phyloP scores from a whole-genome alignment of 2,113 vertebrate species.

The Syrrhaptes paradoxus region DNA sequence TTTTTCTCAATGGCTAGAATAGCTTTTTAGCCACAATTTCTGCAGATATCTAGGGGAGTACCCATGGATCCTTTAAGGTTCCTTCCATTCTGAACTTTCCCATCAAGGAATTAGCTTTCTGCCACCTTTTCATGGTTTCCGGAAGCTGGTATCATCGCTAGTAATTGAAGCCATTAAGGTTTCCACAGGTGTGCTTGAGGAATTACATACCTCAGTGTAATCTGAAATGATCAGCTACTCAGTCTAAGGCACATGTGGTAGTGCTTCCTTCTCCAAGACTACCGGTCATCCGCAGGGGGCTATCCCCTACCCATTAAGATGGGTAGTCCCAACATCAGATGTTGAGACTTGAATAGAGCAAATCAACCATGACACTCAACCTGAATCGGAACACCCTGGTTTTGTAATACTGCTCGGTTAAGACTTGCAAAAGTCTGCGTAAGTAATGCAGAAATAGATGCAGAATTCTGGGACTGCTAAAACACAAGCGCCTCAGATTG shows the following conservation, averaged over 20 bases:
- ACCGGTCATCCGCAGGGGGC: background rate
- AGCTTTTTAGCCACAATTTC: background rate
- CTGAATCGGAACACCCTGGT: background rate
- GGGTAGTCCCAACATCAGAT: too few species aligned
- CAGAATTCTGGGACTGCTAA: background rate
- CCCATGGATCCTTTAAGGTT: fast-evolving
- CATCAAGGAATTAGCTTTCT: background rate
- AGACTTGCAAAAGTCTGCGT: background rate
- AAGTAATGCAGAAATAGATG: background rate
- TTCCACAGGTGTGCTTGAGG: slow-evolving; percentile 15
- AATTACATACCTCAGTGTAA: background rate
- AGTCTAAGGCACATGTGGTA: background rate
- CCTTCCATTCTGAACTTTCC: background rate
- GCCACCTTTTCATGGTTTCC: background rate
- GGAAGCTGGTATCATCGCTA: background rate
- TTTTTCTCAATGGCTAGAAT: background rate
- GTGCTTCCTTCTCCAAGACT: background rate
- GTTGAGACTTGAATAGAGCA: background rate
- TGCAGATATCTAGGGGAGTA: background rate
- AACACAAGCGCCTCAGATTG: background rate
- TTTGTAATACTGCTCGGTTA: background rate
- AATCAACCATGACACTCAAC: fast-evolving
- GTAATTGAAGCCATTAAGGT: background rate
- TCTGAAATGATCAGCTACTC: background rate
- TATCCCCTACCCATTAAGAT: background rate